A percentile compares a stretch with the other conserved stretches of the same genome.
Evolutionary conservation across 2,888 invertebrate genomes (phyloP).

Genomic region (Brenthis ino): DNA sequence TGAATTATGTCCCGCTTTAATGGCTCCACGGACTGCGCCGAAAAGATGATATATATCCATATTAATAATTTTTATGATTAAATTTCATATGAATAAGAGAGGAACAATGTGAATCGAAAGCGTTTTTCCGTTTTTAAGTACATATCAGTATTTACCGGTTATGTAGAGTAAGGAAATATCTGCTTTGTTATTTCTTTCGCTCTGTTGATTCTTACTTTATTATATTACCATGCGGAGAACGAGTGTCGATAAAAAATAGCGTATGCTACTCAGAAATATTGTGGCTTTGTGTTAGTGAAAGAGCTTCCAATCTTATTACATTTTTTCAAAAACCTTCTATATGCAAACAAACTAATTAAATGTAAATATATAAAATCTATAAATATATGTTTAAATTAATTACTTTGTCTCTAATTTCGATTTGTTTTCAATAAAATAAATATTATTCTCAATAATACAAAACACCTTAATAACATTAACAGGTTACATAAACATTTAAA

Average conservation of each 20-base stretch:
- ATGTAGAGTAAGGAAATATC: too few relatives aligned
- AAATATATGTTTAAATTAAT: too few relatives aligned
- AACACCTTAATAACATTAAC: too few relatives aligned
- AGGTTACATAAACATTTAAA: too few relatives aligned
- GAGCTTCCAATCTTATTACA: background rate
- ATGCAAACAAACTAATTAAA: too few relatives aligned
- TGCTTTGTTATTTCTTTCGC: background rate
- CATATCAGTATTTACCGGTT: too few relatives aligned
- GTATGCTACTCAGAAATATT: background rate
- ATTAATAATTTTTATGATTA: conserved; percentile 57
- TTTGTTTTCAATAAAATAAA: too few relatives aligned
- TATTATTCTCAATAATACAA: too few relatives aligned
- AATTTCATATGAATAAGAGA: conserved; percentile 55
- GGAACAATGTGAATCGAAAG: conserved; percentile 14
- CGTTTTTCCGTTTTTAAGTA: background rate
- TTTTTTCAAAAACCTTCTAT: too few relatives aligned
- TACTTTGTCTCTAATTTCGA: too few relatives aligned
- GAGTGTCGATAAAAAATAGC: background rate
- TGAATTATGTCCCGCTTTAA: conserved; percentile 76
- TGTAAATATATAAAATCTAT: too few relatives aligned
- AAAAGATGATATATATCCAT: conserved; percentile 65
- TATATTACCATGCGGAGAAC: background rate
- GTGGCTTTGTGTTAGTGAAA: background rate
- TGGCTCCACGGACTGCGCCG: conserved; percentile 58
- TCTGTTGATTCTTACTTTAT: background rate